Conservation (phyloP, 2,113 vertebrate species). For the Elephas maximus region DNA sequence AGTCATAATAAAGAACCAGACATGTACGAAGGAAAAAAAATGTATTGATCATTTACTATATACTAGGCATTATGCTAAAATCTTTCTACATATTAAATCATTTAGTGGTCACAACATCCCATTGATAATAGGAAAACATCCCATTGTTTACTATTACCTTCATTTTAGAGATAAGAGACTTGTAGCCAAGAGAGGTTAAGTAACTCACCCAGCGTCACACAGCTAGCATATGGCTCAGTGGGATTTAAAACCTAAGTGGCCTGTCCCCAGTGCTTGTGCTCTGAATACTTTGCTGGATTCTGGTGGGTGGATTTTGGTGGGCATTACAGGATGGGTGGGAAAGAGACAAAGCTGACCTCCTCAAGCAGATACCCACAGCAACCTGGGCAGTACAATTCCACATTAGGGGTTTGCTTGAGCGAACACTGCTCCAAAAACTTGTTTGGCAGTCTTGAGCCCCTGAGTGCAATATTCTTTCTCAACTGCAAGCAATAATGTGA, state of each 20-base stretch:
- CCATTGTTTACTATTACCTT: not conserved
- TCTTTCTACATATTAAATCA: not conserved
- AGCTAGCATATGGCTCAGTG: not conserved
- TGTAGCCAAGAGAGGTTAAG: not conserved
- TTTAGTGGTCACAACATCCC: not conserved
- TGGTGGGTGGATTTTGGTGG: not conserved
- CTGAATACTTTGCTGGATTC: not conserved
- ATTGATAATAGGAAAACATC: not conserved
- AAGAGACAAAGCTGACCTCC: not conserved
- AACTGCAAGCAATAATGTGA: not conserved
- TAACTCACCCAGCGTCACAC: conserved; percentile 4
- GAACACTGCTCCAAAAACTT: not conserved
- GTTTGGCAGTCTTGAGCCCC: not conserved
- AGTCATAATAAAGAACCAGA: conserved; percentile 7
- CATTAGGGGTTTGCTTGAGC: too few species aligned
- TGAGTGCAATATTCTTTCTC: not conserved
- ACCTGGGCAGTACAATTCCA: not conserved
- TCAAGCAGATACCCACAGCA: not conserved
- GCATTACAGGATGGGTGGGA: not conserved
- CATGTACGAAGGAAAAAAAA: not conserved
- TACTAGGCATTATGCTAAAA: not conserved
- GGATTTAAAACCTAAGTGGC: not conserved
- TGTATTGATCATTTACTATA: not conserved
- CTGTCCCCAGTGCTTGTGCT: not conserved
- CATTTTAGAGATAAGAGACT: not conserved